phyloP scores from a whole-genome alignment of 2,888 invertebrate genomes.

The Apamea monoglypha region DNA sequence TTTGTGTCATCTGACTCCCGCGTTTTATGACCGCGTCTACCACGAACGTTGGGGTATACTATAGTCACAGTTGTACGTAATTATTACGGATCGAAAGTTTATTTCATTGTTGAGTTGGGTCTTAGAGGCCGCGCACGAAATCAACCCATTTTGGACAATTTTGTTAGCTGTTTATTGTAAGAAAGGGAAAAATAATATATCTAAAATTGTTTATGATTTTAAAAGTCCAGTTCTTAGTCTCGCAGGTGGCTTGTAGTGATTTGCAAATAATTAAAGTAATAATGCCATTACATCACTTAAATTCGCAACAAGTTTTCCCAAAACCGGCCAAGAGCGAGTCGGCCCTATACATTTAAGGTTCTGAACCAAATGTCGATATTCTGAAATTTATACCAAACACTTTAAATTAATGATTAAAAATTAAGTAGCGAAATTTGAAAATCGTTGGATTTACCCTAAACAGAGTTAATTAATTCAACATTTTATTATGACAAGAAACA shows the following conservation, averaged over 20 bases:
- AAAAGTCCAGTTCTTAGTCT: not conserved
- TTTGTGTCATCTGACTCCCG: slow-evolving; percentile 5
- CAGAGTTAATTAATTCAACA: not conserved
- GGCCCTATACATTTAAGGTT: too few species aligned
- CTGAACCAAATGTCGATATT: not conserved
- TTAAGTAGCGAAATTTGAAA: not conserved
- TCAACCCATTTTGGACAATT: slow-evolving; percentile 2
- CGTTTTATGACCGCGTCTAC: slow-evolving; percentile 5
- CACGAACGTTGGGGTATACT: not conserved
- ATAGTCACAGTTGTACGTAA: slow-evolving; percentile 48
- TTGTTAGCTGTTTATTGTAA: not conserved
- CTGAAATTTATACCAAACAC: not conserved
- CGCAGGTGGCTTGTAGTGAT: not conserved
- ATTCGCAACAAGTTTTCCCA: not conserved
- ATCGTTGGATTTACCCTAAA: not conserved
- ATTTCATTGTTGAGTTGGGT: slow-evolving; percentile 69
- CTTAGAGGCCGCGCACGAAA: not conserved
- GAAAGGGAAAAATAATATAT: not conserved
- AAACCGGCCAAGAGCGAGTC: not conserved
- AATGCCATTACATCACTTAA: not conserved
- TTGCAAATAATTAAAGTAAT: not conserved
- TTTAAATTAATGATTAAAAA: not conserved
- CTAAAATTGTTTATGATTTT: not conserved
- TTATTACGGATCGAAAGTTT: slow-evolving; percentile 72
- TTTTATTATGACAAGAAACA: not conserved